Base-by-base conservation (phyloP, 2,113 vertebrate genomes). In the Neoarius graeffei region DNA sequence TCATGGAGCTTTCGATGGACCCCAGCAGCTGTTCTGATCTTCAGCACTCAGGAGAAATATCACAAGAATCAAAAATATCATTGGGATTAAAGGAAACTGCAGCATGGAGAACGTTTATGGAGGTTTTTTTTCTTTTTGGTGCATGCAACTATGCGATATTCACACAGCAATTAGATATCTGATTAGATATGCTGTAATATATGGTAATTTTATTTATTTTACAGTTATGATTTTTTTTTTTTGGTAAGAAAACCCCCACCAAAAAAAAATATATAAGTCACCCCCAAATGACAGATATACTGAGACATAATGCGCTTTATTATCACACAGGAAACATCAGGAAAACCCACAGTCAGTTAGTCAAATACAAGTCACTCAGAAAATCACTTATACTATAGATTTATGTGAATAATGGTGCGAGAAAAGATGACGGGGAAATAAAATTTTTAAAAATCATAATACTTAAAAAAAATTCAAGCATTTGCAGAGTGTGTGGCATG, bases 61-160 rank as follows among this genome's bases (percentile, higher is more conserved):
- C 27, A 15, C 50, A 15, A 52, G 6, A 69, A 50, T 48, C 50
- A 57, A 23, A 81, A 59, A 64, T 82, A 76, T 73, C 27, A 71
- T 14, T 23, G 64, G 67, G n/a, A 88, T 86, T 84, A 89, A 91
- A 88, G 79, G 3, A 50, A 71, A 13, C 77, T 60, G 27, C 64
- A 84, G 30, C 57, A 67, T 59, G 2, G 74, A 52, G 73, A 77
- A 19, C 9, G 4, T 52, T 17, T 57, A 80, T 80, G 52, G 52
- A 17, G 76, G 0, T 50, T 76, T 50, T 20, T 19, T n/a, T 50
- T 23, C 5, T 52, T 77, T n/a, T 54, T 54, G 13, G 52, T 2
- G 6, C 15, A 69, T 59, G 35, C 23, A 83, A 57, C 15, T 85
- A 30, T 85, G 57, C 66, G 14, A 76, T 9, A 0, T 50, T 50